Evolutionary conservation across 2,113 vertebrate species (phyloP), one percentile per base, ranked within the genome.

Genomic region (Elephas maximus): DNA sequence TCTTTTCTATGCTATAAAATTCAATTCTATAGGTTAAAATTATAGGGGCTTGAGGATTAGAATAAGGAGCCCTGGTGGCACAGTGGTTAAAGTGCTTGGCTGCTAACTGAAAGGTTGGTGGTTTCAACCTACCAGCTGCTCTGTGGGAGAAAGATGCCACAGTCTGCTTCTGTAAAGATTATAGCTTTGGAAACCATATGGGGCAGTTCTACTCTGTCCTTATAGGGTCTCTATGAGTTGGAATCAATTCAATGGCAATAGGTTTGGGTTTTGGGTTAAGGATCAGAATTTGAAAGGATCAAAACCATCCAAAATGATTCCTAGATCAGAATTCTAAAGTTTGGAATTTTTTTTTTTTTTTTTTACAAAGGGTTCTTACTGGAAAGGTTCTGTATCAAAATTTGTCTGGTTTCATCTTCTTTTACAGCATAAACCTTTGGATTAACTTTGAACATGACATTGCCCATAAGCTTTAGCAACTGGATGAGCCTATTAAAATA

Each of bases 1-100:
- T 26, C 33, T 87, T 93, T 97, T 83, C 44, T 91, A 88, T 82
- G 8, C 97, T 41, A 92, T 79, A 78, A 96, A 91, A 37, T 86
- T 95, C 65, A 91, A 79, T 63, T 94, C 24, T 60, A 74, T 73
- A 69, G 63, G 80, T 83, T 90, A 96, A 92, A 88, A 93, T 89
- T 44, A 92, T 65, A 95, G 82, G 0, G 9, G 57, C 0, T 17
- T 53, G 71, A 65, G 48, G 8, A 60, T 85, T 91, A 81, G n/a
- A 95, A 96, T 77, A 57, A 57, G 53, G 3, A 57, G 53, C 53
- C 53, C 53, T 57, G 53, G 12, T 53, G 51, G 53, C 53, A 57
- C 53, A 57, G 15, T 57, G 53, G 53, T 57, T 57, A 14, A 57
- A 57, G 53, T 57, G 53, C 2, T 57, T 57, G 53, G 53, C 53